A percentile compares a stretch with the other conserved stretches of the same genome.
Conservation (phyloP, 1,140 invertebrate genomes). For the Psilanteris sp. region DNA sequence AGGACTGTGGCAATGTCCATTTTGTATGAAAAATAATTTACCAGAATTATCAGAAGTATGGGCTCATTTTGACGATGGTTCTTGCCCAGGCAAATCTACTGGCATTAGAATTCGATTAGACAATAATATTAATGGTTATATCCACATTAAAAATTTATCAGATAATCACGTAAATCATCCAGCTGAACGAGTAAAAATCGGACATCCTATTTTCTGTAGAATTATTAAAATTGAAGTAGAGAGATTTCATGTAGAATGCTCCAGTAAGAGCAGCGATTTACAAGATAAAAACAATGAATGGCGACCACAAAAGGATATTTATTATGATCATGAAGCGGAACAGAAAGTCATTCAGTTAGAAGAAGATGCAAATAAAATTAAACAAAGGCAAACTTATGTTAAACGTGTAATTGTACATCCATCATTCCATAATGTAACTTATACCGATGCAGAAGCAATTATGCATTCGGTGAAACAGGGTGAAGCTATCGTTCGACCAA, state of each 20-base stretch:
- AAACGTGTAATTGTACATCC: conserved; percentile 99
- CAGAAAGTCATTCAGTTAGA: conserved; percentile 89
- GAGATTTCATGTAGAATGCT: conserved; percentile 95
- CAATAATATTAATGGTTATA: conserved; percentile 96
- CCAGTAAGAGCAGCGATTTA: conserved; percentile 95
- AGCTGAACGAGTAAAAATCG: conserved; percentile 91
- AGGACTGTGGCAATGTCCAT: conserved; percentile 97
- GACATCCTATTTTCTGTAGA: conserved; percentile 94
- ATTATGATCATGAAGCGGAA: conserved; percentile 94
- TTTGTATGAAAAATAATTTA: conserved; percentile 97
- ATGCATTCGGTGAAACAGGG: conserved; percentile 96
- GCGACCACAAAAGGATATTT: conserved; percentile 93
- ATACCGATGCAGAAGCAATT: conserved; percentile 93
- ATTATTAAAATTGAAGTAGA: conserved; percentile 98
- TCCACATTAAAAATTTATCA: conserved; percentile 96
- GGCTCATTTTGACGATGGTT: conserved; percentile 98
- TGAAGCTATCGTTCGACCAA: conserved; percentile 97
- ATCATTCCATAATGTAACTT: conserved; percentile 98
- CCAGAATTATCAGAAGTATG: conserved; percentile 97
- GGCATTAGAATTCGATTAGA: conserved; percentile 95
- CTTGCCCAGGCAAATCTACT: conserved; percentile 96
- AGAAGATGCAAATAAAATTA: conserved; percentile 89
- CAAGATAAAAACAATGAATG: conserved; percentile 94
- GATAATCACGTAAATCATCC: conserved; percentile 96
- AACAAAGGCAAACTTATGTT: conserved; percentile 90